These are phyloP conservation scores for Caenorhabditis drosophilae DNA, from an alignment of 2,888 invertebrate genomes.

Conservation along the genomic window DNA sequence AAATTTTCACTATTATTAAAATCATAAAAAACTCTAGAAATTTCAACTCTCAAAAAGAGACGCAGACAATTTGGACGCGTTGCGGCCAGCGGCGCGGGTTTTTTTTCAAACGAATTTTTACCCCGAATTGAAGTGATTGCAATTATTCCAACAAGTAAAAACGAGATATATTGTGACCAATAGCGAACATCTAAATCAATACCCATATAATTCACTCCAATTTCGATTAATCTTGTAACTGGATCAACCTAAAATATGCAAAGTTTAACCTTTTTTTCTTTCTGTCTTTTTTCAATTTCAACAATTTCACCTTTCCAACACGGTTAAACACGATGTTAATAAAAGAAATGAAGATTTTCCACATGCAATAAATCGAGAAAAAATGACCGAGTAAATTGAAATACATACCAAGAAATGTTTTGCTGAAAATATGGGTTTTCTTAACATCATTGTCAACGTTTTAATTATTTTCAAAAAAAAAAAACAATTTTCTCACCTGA, in stretches of 20 bases:
- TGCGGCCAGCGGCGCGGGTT: too few species aligned
- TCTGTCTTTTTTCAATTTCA: not conserved
- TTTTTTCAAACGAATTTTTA: too few species aligned
- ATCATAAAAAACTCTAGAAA: not conserved
- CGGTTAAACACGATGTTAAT: slow-evolving; percentile 95
- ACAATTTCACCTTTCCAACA: slow-evolving; percentile 81
- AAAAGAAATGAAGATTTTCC: slow-evolving; percentile 90
- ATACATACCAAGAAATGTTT: slow-evolving; percentile 94
- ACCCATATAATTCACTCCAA: slow-evolving; percentile 94
- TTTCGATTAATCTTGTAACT: slow-evolving; percentile 92
- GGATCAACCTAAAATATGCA: slow-evolving; percentile 78
- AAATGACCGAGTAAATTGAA: slow-evolving; percentile 98
- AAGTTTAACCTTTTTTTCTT: too few species aligned
- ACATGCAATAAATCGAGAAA: slow-evolving; percentile 95
- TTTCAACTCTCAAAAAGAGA: not conserved
- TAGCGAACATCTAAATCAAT: slow-evolving; percentile 94
- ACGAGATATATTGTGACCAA: slow-evolving; percentile 98
- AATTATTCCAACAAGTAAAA: slow-evolving; percentile 93
- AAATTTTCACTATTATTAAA: not conserved
- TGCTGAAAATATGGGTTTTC: slow-evolving; percentile 65
- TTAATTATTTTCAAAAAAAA: not conserved
- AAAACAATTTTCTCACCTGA: slow-evolving; percentile 20
- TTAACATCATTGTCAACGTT: not conserved
- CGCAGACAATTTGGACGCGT: too few species aligned
- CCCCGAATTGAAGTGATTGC: slow-evolving; percentile 94